Base-by-base conservation (phyloP, 1,140 invertebrate genomes). In the Carposina sasakii region DNA sequence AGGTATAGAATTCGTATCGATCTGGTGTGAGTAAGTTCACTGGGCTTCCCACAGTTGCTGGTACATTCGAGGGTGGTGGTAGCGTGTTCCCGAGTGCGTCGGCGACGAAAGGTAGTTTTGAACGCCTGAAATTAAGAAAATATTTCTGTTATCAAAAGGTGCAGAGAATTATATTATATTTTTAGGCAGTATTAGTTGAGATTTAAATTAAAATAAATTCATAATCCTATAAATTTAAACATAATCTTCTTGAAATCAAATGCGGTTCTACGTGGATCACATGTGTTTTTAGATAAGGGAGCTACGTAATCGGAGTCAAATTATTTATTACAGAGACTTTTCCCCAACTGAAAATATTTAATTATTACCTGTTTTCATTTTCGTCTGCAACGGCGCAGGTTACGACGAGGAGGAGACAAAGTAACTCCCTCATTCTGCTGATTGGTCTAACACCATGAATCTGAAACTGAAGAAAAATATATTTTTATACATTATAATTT, bases 1-100 rank as follows among this genome's bases (percentile, higher is more conserved):
- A 93, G 0, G 93, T 94, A 63, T 94, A 94, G 70, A 94, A 94
- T 72, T 94, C 92, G 77, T 94, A 94, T 77, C 89, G 86, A 64
- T 94, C 93, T 2, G 93, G 93, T 52, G 90, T 90, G 2, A 94
- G 72, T 2, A 94, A 81, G 59, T 91, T 89, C 0, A 90, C 91
- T 2, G 93, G 93, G 44, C 92, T 94, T n/a, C 91, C 91, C 2
- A 91, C 86, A 42, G 88, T 87, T 8, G 86, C 73, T 36, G 81
- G 79, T 47, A 84, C 78, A 30, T 60, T 75, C 10, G 75, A 75
- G 48, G 88, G 90, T 59, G 85, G 89, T 3, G 87, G 83, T 43
- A 89, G 67, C 50, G 86, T 87, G 47, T 88, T 89, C 5, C 89
- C 90, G 5, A 89, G 77, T 1, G 90, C 88, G 66, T 91, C 91